Base-by-base conservation (phyloP, 2,888 invertebrate species). In the Phasia obesa region DNA sequence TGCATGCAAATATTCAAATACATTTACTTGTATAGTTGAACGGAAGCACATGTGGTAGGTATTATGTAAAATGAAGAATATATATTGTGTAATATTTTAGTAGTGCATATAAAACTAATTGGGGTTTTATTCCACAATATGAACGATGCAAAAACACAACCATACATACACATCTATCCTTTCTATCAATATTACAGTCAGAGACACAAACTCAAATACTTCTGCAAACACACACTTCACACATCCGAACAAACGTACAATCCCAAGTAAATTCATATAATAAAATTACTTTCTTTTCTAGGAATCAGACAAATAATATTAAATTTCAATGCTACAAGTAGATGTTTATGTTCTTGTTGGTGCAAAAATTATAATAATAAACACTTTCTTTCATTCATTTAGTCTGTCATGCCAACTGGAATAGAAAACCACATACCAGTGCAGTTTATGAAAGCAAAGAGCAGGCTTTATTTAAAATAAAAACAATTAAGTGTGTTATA, bases 21-120 rank as follows among this genome's bases (percentile, higher is more conserved):
- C n/a, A n/a, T n/a, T n/a, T n/a, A n/a, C 9, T 55, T 31, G 15
- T 13, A 2, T 55, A 15, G 25, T 65, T 21, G 49, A 17, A 55
- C 53, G 13, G 31, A 38, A 71, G 21, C 76, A 77, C 51, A 76
- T 81, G 70, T 76, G 76, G 59, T 51, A 51, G 53, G 42, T 73
- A 67, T 57, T 55, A 67, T 69, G 69, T 49, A 82, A 67, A 73
- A 73, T 78, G 19, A 2, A 42, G 25, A 67, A 42, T 31, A 27
- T 53, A 69, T 75, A 75, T 81, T 81, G 75, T 75, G 75, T 59
- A 75, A 81, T 75, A 75, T 74, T 62, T 65, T 64, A 64, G 49
- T 51, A 64, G 44, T 70, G 69, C 70, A 75, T 70, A 81, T 65
- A 65, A 65, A 75, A 75, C n/a, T 44, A 44, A 67, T 67, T 80